phyloP scores from a whole-genome alignment of 2,888 invertebrate species.

The Boloria selene region DNA sequence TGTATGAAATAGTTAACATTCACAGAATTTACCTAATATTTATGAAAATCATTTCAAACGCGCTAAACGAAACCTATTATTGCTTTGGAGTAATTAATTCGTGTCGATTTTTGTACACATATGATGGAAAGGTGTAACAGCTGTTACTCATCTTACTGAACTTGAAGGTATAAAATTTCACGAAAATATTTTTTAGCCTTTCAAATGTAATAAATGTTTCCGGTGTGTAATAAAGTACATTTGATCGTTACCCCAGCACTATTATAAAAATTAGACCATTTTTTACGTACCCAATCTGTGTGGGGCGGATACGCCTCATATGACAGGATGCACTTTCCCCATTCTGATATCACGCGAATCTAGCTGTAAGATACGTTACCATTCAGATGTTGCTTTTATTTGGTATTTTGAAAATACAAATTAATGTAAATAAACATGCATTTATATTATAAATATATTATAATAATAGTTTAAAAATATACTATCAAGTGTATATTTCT shows the following conservation, averaged over 20 bases:
- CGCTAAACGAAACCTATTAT: too few relatives aligned
- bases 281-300: slow-evolving; percentile 73
- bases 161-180: slow-evolving; percentile 38
- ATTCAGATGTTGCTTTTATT: slow-evolving; percentile 56
- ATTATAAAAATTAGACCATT: slow-evolving; percentile 79
- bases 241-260: slow-evolving; percentile 64
- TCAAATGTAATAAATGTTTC: slow-evolving; percentile 75
- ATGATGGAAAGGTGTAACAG: slow-evolving; percentile 30
- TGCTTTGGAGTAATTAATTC: too few relatives aligned
- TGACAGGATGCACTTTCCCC: slow-evolving; percentile 74
- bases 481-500: too few relatives aligned
- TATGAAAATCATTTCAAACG: too few relatives aligned
- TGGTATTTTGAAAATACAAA: not conserved
- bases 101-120: not conserved
- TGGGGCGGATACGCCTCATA: slow-evolving; percentile 78
- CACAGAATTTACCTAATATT: too few relatives aligned
- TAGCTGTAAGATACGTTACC: slow-evolving; percentile 65
- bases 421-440: too few relatives aligned
- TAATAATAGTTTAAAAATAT: too few relatives aligned
- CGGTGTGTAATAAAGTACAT: slow-evolving; percentile 75
- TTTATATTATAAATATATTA: too few relatives aligned
- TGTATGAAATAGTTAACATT: too few relatives aligned
- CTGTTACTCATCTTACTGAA: slow-evolving; percentile 35
- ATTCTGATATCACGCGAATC: slow-evolving; percentile 67
- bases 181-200: slow-evolving; percentile 54